Evolutionary conservation across 1,140 invertebrate genomes (phyloP).

Genomic region (Brachionus angularis): DNA sequence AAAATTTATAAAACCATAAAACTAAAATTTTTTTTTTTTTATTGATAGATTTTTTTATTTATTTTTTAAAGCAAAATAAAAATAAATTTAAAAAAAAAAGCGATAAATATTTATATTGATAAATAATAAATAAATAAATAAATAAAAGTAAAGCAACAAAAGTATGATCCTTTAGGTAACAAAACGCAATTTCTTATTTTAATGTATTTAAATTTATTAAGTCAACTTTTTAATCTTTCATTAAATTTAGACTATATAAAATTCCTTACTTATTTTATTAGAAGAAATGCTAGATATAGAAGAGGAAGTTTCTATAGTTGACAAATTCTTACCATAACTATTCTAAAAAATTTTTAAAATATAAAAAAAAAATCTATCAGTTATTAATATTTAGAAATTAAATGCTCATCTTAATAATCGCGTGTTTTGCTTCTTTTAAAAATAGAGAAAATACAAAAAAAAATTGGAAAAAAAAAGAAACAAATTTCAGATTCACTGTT

Average conservation of each 20-base stretch:
- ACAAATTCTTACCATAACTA: slow-evolving; percentile 27
- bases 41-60: too few species aligned
- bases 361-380: too few species aligned
- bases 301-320: slow-evolving; percentile 26
- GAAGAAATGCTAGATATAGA: slow-evolving; percentile 19
- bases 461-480: not conserved
- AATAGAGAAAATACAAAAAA: not conserved
- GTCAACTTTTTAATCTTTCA: not conserved
- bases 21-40: too few species aligned
- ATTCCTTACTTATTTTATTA: slow-evolving; percentile 5
- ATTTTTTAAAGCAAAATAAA: too few species aligned
- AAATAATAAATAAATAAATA: too few species aligned
- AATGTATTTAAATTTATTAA: not conserved
- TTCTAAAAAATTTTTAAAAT: slow-evolving; percentile 2
- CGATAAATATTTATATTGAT: too few species aligned
- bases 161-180: not conserved
- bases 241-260: not conserved
- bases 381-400: too few species aligned
- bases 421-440: not conserved
- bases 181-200: slow-evolving; percentile 20
- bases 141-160: too few species aligned
- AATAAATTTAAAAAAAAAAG: too few species aligned
- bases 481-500: slow-evolving; percentile 2
- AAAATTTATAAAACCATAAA: too few species aligned
- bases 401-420: too few species aligned